phyloP scores from a whole-genome alignment of 2,113 vertebrate genomes.

The Pelecanoides urinatrix region DNA sequence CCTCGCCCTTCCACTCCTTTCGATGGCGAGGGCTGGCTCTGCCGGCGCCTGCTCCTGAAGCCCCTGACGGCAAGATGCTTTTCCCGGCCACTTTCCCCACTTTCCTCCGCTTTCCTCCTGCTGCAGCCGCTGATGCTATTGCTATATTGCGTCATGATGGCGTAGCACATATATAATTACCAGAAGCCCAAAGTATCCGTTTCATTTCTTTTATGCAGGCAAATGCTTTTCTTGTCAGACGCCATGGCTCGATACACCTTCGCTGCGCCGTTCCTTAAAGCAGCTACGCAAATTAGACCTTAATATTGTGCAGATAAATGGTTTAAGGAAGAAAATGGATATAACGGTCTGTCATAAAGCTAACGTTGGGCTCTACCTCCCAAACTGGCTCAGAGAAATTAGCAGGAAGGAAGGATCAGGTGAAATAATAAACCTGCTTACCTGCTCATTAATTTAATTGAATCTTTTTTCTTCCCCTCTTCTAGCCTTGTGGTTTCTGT shows the following conservation, averaged over 20 bases:
- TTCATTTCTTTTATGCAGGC: background rate
- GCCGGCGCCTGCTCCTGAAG: background rate
- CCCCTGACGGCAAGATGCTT: background rate
- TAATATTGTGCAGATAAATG: constrained; percentile 20
- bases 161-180: background rate
- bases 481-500: constrained; percentile 27
- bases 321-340: constrained; percentile 37
- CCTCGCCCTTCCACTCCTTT: rapidly evolving
- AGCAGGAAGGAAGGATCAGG: constrained; percentile 74
- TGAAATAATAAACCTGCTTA: constrained; percentile 75
- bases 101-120: too few species aligned
- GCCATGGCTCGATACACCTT: background rate
- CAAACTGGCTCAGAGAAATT: constrained; percentile 70
- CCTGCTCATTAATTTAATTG: constrained; percentile 78
- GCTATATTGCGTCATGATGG: rapidly evolving
- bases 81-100: background rate
- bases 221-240: background rate
- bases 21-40: rapidly evolving
- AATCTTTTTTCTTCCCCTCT: constrained; percentile 51
- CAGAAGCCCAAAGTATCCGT: background rate
- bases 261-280: background rate
- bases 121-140: background rate
- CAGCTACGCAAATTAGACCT: constrained; percentile 34
- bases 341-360: constrained; percentile 22
- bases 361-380: constrained; percentile 58